Evolutionary conservation across 2,797 vertebrate species (phyloP).

Genomic region (Lagodon rhomboides): DNA sequence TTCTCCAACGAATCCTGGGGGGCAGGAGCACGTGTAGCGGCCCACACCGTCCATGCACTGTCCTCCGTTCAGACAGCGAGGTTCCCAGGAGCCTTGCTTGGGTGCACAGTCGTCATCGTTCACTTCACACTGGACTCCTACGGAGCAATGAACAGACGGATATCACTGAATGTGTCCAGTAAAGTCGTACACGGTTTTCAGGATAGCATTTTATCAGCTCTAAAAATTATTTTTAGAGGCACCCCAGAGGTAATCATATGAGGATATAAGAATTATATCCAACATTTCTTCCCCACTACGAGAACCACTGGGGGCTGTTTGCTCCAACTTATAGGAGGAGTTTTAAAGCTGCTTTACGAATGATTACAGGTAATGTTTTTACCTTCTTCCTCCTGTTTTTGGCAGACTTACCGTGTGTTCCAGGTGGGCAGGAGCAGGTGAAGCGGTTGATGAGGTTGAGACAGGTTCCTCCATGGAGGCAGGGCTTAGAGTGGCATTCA

Average conservation of each 20-base stretch:
- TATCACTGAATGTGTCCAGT: background rate
- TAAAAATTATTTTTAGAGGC: background rate
- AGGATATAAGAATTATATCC: background rate
- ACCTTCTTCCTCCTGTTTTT: background rate
- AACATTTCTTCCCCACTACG: background rate
- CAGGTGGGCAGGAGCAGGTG: constrained; percentile 92
- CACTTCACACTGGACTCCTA: constrained; percentile 85
- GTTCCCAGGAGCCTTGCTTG: constrained; percentile 70
- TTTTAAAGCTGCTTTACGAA: background rate
- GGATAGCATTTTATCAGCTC: background rate
- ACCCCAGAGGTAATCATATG: background rate
- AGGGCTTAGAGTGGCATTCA: constrained; percentile 93
- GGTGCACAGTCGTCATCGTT: constrained; percentile 86
- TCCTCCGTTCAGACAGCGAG: constrained; percentile 85
- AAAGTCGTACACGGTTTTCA: background rate
- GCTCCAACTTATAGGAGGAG: background rate
- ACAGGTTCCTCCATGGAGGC: constrained; percentile 92
- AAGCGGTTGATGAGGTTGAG: constrained; percentile 93
- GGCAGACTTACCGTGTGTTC: constrained; percentile 88
- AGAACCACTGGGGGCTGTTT: background rate
- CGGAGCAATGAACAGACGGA: background rate
- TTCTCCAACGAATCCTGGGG: constrained; percentile 91
- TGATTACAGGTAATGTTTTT: background rate
- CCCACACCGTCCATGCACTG: constrained; percentile 91
- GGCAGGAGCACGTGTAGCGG: constrained; percentile 90